Base-by-base conservation (phyloP, 2,797 vertebrate species). In the Lacerta bilineata region DNA sequence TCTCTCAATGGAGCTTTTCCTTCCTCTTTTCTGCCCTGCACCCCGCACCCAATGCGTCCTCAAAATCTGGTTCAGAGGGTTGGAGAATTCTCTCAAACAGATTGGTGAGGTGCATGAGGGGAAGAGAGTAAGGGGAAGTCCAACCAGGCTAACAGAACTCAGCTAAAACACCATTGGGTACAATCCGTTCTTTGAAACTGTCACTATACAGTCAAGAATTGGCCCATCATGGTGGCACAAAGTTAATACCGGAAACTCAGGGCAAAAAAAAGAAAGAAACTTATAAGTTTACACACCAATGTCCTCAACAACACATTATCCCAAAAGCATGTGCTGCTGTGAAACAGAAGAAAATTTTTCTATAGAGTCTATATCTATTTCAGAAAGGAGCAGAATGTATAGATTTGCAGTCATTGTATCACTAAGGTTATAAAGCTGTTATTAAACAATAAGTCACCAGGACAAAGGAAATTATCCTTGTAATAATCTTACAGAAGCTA, bases 271-370 rank as follows among this genome's bases (percentile, higher is more conserved):
- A 25, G 61, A 50, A 55, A 15, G 50, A 20, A 84, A 84, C 1
- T 27, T 75, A 23, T 75, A 8, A 55, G 27, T 29, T 25, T 72
- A 61, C 23, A 68, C n/a, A 86, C 10, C 13, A 71, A 25, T 71
- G 36, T 69, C 8, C n/a, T 83, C 61, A 50, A 20, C 29, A 83
- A 76, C 23, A 8, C 39, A 64, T 81, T 4, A 11, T 11, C 93
- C 94, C 91, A 93, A 93, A 76, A 84, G 87, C 8, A 86, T 80
- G 9, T 91, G 13, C 0, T 93, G 61, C 2, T 91, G 50, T 90
- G 78, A 82, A 59, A 18, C 29, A 84, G 20, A 33, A 59, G 66
- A 33, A 81, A 84, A 1, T 85, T 91, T 82, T 87, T 72, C 3
- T 59, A 83, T 69, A 36, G 80, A 71, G 85, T 86, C 66, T 55